Evolutionary conservation across 2,888 invertebrate species (phyloP).

Genomic region (Caenorhabditis auriculariae): DNA sequence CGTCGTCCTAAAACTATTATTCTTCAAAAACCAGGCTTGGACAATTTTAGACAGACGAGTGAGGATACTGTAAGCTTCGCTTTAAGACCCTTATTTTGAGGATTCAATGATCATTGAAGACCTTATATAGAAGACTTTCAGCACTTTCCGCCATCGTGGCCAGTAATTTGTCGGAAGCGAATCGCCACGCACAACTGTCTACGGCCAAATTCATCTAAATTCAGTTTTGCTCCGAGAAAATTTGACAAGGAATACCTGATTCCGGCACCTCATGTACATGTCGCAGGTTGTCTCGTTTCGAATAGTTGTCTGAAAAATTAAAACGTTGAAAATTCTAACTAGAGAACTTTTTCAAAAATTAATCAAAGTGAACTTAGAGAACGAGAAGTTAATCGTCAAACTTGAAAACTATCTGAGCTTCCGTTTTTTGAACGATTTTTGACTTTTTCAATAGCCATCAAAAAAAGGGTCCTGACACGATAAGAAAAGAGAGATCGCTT

Average conservation of each 20-base stretch:
- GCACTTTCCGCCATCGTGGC: conserved; percentile 44
- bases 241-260: no score
- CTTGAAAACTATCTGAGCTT: neutral
- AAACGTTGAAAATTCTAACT: neutral
- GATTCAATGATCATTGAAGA: neutral
- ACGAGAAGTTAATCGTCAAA: neutral
- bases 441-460: no score
- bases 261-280: conserved; percentile 46
- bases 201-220: conserved; percentile 52
- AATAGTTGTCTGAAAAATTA: conserved; percentile 13
- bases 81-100: neutral
- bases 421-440: no score
- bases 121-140: conserved; percentile 44
- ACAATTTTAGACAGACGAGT: neutral
- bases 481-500: no score
- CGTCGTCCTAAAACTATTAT: conserved; percentile 31
- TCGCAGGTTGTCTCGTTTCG: conserved; percentile 47
- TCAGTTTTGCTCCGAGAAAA: no score
- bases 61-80: neutral
- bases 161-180: conserved; percentile 37
- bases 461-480: no score
- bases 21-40: neutral
- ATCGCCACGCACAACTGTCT: conserved; percentile 47
- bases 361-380: neutral
- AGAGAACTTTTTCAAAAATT: neutral